Percentiles rank a stretch among this genome's conserved stretches.
phyloP scores from a whole-genome alignment of 2,113 vertebrate species.

The Probosciger aterrimus region DNA sequence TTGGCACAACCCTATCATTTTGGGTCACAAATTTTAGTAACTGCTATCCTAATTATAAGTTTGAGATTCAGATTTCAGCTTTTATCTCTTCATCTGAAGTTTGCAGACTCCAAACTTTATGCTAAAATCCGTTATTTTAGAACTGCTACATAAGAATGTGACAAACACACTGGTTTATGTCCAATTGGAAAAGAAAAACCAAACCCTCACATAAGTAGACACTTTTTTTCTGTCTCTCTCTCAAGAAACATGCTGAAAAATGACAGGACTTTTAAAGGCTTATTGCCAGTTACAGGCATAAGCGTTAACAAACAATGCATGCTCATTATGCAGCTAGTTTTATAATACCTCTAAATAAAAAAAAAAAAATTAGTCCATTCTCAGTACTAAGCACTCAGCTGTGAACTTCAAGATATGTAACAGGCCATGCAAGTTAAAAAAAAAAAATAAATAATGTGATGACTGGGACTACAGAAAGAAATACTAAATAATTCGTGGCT shows the following conservation, averaged over 20 bases:
- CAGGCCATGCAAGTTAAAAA: background rate
- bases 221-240: background rate
- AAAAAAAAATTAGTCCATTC: background rate
- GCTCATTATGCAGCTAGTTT: constrained; percentile 26
- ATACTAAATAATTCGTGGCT: constrained; percentile 5
- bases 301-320: background rate
- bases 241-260: background rate
- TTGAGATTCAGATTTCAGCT: background rate
- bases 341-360: background rate
- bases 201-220: background rate
- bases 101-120: background rate
- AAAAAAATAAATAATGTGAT: background rate
- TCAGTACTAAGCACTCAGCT: background rate
- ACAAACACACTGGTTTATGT: background rate
- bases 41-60: background rate
- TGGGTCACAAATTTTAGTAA: background rate
- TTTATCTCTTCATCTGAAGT: background rate
- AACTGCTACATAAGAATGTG: background rate
- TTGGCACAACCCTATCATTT: background rate
- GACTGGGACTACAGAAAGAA: background rate
- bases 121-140: background rate
- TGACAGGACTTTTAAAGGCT: background rate
- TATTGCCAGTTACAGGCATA: background rate
- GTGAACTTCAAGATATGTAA: background rate
- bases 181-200: background rate